A percentile compares a stretch with the other conserved stretches of the same genome.
These are phyloP conservation scores for Morpho achilles DNA, from an alignment of 2,888 invertebrate species.

Conservation along the genomic window DNA sequence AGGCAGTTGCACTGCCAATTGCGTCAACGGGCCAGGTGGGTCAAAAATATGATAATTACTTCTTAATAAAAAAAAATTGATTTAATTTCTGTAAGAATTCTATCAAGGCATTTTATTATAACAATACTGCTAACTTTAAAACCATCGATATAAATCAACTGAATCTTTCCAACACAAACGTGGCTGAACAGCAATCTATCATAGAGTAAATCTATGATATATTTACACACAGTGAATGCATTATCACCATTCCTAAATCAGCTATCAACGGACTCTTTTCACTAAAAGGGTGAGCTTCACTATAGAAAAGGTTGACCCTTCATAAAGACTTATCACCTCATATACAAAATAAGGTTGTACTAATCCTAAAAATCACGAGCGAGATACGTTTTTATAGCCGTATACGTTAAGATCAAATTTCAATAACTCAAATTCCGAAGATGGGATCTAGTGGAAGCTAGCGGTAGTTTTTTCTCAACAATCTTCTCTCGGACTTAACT, in stretches of 20 bases:
- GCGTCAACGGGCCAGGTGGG: no score
- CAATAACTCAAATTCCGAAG: conserved; percentile 39
- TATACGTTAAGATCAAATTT: conserved; percentile 54
- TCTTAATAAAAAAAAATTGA: no score
- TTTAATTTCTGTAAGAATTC: no score
- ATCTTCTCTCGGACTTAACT: conserved; percentile 78
- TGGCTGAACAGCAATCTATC: conserved; percentile 62
- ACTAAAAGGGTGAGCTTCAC: conserved; percentile 77
- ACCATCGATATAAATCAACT: conserved; percentile 3
- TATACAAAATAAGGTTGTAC: conserved; percentile 78
- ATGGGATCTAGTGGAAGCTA: conserved; percentile 73
- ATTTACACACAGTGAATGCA: conserved; percentile 75
- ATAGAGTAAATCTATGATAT: conserved; percentile 75
- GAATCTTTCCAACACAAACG: conserved; percentile 32
- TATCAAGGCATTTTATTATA: not conserved
- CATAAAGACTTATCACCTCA: conserved; percentile 80
- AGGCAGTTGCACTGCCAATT: no score
- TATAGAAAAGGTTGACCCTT: conserved; percentile 80
- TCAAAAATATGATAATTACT: no score
- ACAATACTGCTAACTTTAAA: not conserved
- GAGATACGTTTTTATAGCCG: conserved; percentile 44
- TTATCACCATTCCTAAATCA: conserved; percentile 78
- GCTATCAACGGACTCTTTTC: conserved; percentile 79
- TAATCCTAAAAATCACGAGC: conserved; percentile 53
- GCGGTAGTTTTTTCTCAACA: conserved; percentile 78